Conservation (phyloP, 2,888 invertebrate species). For the Allygus modestus region DNA sequence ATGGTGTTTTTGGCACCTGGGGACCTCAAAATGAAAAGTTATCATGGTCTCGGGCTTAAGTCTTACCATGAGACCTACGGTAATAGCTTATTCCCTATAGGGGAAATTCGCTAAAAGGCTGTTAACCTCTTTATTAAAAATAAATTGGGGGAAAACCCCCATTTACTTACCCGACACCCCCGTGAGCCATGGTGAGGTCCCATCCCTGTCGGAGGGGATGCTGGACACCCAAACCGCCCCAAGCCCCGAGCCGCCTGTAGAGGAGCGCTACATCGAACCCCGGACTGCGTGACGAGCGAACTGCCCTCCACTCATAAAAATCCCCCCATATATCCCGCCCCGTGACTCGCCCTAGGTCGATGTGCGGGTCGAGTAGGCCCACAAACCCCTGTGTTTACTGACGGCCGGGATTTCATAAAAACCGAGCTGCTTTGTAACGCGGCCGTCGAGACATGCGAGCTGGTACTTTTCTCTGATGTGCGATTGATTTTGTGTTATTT, state of each 20-base stretch:
- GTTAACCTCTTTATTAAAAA: too few species aligned
- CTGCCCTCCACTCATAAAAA: not conserved
- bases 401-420: slow-evolving; percentile 3
- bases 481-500: slow-evolving; percentile 20
- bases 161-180: not conserved
- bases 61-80: too few species aligned
- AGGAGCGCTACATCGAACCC: not conserved
- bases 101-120: too few species aligned
- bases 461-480: not conserved
- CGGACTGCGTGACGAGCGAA: not conserved
- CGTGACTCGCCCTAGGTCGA: not conserved
- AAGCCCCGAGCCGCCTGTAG: too few species aligned
- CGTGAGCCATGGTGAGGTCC: not conserved
- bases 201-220: not conserved
- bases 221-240: not conserved
- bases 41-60: too few species aligned
- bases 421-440: not conserved
- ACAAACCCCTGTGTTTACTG: slow-evolving; percentile 5
- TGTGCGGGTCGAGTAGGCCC: not conserved
- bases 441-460: not conserved
- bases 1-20: too few species aligned
- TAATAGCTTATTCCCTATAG: too few species aligned
- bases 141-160: too few species aligned
- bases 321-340: not conserved
- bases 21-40: too few species aligned